A percentile compares a stretch with the other conserved stretches of the same genome.
Evolutionary conservation across 53 echinoderm and acorn worm genomes (phyloP).

Genomic region (Paracentrotus lividus): DNA sequence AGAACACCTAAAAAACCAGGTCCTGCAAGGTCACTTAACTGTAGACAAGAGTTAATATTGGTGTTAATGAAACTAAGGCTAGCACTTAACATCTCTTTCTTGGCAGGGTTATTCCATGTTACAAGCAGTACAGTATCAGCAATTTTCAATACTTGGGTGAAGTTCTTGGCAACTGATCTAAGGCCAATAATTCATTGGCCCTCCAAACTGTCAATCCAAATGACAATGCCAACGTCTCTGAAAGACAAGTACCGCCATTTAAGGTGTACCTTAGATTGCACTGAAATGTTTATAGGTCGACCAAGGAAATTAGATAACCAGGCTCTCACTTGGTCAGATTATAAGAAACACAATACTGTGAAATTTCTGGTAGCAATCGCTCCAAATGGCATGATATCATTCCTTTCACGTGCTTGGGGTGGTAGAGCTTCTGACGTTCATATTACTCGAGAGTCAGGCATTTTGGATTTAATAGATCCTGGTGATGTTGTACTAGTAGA

Average conservation of each 20-base stretch:
- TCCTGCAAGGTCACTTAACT: constrained; percentile 3
- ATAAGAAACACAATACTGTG: constrained; percentile 79
- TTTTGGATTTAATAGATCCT: constrained; percentile 78
- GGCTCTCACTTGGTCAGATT: constrained; percentile 84
- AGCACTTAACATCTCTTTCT: constrained; percentile 24
- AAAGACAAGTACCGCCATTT: constrained; percentile 66
- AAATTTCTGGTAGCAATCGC: constrained; percentile 79
- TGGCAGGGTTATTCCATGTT: constrained; percentile 58
- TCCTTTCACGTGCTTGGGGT: constrained; percentile 80
- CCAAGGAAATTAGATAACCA: constrained; percentile 71
- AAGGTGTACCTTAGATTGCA: constrained; percentile 82
- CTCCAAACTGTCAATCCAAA: constrained; percentile 31
- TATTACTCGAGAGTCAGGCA: constrained; percentile 70
- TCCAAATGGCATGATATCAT: constrained; percentile 76
- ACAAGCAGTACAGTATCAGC: constrained; percentile 47
- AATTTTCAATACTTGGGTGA: constrained; percentile 78
- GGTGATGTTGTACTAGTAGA: constrained; percentile 76
- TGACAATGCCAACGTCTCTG: constrained; percentile 54
- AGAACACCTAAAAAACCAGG: constrained; percentile 63
- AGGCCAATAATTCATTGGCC: constrained; percentile 70
- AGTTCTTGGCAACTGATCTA: constrained; percentile 69
- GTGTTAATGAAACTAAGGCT: constrained; percentile 69
- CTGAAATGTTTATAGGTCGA: constrained; percentile 81
- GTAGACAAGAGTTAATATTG: constrained; percentile 29
- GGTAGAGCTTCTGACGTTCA: constrained; percentile 78